Conservation (phyloP, 2,888 invertebrate species). For the Trachelus iudaicus region DNA sequence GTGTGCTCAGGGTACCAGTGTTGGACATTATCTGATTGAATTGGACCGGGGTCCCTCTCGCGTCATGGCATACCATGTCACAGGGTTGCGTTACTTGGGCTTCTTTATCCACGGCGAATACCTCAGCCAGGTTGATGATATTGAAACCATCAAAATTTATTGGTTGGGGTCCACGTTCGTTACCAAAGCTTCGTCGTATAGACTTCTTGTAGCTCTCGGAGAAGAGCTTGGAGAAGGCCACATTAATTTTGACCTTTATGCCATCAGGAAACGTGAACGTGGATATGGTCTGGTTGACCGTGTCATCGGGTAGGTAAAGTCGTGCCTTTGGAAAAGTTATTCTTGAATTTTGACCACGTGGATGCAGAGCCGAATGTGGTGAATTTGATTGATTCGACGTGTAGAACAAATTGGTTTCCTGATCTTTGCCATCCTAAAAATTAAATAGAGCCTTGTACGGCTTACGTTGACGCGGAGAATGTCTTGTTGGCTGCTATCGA, state of each 20-base stretch:
- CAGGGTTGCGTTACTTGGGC: slow-evolving; percentile 36
- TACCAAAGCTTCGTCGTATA: slow-evolving; percentile 27
- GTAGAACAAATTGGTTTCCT: slow-evolving; percentile 22
- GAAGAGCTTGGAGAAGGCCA: slow-evolving; percentile 34
- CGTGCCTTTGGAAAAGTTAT: slow-evolving; percentile 15
- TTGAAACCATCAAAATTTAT: slow-evolving; percentile 37
- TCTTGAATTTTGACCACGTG: background rate
- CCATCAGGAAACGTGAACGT: slow-evolving; percentile 37
- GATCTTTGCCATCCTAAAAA: slow-evolving; percentile 31
- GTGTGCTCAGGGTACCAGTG: slow-evolving; percentile 27
- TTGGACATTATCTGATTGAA: slow-evolving; percentile 31
- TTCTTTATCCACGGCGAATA: slow-evolving; percentile 31
- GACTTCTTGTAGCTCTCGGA: slow-evolving; percentile 35
- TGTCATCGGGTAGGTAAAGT: slow-evolving; percentile 32
- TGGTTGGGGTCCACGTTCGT: slow-evolving; percentile 31
- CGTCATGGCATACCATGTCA: slow-evolving; percentile 38
- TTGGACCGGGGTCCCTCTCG: slow-evolving; percentile 31
- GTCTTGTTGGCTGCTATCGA: background rate
- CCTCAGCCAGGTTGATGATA: slow-evolving; percentile 33
- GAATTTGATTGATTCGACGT: slow-evolving; percentile 12
- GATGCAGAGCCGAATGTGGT: slow-evolving; percentile 1
- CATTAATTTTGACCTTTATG: slow-evolving; percentile 36
- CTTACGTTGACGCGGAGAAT: background rate
- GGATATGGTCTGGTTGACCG: slow-evolving; percentile 28
- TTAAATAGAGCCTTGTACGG: background rate